Evolutionary conservation across 2,888 invertebrate genomes (phyloP), one percentile per base, ranked within the genome.

Genomic region (Drosophila stalkeri): DNA sequence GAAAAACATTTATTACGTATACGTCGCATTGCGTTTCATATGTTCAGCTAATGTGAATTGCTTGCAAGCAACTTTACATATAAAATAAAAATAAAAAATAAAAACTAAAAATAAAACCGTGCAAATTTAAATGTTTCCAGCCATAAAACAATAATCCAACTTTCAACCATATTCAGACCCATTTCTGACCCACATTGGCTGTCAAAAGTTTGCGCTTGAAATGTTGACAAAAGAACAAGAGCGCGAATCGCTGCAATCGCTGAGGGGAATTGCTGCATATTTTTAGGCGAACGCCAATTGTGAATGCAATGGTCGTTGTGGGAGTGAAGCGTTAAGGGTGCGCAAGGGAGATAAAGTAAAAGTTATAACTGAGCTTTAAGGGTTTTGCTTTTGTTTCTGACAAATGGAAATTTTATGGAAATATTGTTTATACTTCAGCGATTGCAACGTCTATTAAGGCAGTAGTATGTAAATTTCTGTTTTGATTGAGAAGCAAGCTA

Each of bases 171-270:
- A 23, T 54, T 37, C 33, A 33, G 33, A 33, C 9, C 11, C 33
- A 33, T 39, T 11, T 63, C 70, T 84, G 81, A 80, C 82, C 82
- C 77, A 82, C 71, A 68, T 82, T 73, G 67, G 31, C 27, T 65
- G 73, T 72, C 67, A 68, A 68, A 84, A 85, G 64, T 82, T 78
- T 70, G 52, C 27, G 51, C 56, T 44, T 56, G 56, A 16, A 43
- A 44, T 64, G 61, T 74, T 65, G 43, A 54, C 49, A 54, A 54
- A 37, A 54, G 37, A 60, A 70, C 3, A 18, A 63, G 44, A 61
- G 62, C 12, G 41, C 43, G 46, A 27, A 41, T 44, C 54, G 64
- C 59, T 78, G 62, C 31, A 52, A 31, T 70, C 44, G 71, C 51
- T 23, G 8, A n/a, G 18, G 51, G 72, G 57, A 56, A 41, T 68